Evolutionary conservation across 2,888 invertebrate species (phyloP).

Genomic region (Chironomus tentans): DNA sequence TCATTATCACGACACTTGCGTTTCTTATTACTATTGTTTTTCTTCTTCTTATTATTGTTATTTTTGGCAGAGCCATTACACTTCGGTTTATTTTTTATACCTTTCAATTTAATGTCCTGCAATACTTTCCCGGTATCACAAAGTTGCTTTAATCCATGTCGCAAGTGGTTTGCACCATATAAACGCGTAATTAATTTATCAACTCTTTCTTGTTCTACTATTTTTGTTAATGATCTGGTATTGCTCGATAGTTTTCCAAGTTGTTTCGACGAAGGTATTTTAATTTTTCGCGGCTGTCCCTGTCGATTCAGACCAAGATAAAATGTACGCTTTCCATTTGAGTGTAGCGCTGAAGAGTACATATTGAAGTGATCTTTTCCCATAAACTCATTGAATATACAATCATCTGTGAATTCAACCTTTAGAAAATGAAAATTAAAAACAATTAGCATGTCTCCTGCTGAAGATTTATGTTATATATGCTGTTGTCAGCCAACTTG

Average conservation of each 20-base stretch:
- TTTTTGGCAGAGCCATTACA: constrained; percentile 32
- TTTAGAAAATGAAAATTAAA: constrained; percentile 49
- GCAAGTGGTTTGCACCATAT: constrained; percentile 42
- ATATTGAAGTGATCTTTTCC: constrained; percentile 79
- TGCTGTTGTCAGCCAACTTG: too few relatives aligned
- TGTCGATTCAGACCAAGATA: constrained; percentile 68
- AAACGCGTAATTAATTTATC: constrained; percentile 47
- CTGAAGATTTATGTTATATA: too few relatives aligned
- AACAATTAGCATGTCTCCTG: background rate
- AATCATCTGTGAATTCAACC: constrained; percentile 75
- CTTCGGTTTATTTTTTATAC: constrained; percentile 43
- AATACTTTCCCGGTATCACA: constrained; percentile 43
- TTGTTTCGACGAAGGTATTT: constrained; percentile 55
- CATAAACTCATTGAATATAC: constrained; percentile 79
- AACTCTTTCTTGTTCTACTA: constrained; percentile 46
- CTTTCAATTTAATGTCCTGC: constrained; percentile 39
- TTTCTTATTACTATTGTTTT: constrained; percentile 35
- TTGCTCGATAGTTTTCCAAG: constrained; percentile 67
- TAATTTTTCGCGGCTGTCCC: constrained; percentile 63
- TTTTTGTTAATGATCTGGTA: constrained; percentile 58
- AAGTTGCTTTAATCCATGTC: constrained; percentile 43
- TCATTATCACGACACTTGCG: constrained; percentile 34
- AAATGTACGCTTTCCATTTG: constrained; percentile 58
- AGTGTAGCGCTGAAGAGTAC: constrained; percentile 67
- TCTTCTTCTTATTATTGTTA: constrained; percentile 35